Evolutionary conservation across 2,113 vertebrate species (phyloP), one percentile per base, ranked within the genome.

Genomic region (Myotis yumanensis): DNA sequence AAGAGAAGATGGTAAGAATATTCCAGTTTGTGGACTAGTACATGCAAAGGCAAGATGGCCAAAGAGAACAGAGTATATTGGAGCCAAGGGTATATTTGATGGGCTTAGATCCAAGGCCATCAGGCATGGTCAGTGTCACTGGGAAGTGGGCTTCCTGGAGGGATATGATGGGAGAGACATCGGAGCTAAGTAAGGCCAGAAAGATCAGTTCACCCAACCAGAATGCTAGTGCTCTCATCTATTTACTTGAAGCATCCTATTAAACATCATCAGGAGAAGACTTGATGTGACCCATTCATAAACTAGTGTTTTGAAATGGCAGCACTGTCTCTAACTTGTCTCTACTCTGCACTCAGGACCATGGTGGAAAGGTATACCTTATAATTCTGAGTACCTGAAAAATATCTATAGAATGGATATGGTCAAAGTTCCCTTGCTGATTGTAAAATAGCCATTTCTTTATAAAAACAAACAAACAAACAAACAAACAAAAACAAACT

Each of bases 71-170:
- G 18, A 6, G 2, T 37, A 0, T 54, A 25, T 40, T 18, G 14
- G 22, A 77, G 32, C 30, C 40, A 5, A 66, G 11, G 5, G 2
- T 48, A 7, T 86, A 59, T 25, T 85, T 89, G 37, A 66, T 37
- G 23, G 14, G 7, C n/a, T 73, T 73, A 22, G 32, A 32, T 75
- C 68, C 28, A 75, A 66, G 22, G 64, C 5, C 48, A 46, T 28
- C 11, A 52, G 4, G 1, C 28, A 4, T 15, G 11, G 0, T 15
- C n/a, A 16, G 7, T 23, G 4, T 52, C 52, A n/a, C 28, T 73
- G 69, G 32, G 54, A 69, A 64, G 69, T 85, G n/a, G 14, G 4
- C 20, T 9, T 30, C 28, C 7, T 7, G 40, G 18, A 52, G 18
- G 11, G 2, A 35, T 51, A 4, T 18, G 3, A 52, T n/a, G 16